Evolutionary conservation across 2,797 vertebrate genomes (phyloP).

Genomic region (Emydoidea blandingii): DNA sequence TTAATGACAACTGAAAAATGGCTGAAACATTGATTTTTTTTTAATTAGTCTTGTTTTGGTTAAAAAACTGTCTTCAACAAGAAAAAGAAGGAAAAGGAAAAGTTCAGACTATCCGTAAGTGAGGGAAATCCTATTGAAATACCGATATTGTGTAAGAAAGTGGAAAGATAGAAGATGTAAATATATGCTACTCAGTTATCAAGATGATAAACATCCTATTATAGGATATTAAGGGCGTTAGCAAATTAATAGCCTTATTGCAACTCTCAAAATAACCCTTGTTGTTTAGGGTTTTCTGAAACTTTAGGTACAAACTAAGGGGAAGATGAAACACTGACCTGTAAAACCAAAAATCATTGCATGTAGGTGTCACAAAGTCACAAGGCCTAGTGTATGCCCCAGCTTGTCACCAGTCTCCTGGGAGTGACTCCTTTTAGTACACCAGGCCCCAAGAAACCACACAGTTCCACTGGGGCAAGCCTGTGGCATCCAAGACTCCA

Average conservation of each 20-base stretch:
- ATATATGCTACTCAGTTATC: background rate
- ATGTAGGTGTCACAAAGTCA: too few relatives aligned
- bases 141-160: background rate
- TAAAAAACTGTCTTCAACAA: background rate
- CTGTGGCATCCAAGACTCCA: too few relatives aligned
- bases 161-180: background rate
- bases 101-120: background rate
- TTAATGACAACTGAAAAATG: background rate
- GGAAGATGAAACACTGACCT: conserved; percentile 1
- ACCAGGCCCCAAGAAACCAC: too few relatives aligned
- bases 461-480: too few relatives aligned
- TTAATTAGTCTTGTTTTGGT: background rate
- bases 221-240: background rate
- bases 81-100: background rate
- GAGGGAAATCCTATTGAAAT: background rate
- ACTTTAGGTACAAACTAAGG: background rate
- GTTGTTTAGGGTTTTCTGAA: background rate
- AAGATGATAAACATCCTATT: background rate
- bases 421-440: too few relatives aligned
- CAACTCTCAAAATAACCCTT: background rate
- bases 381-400: too few relatives aligned
- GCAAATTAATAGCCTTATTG: background rate
- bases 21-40: background rate
- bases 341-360: background rate
- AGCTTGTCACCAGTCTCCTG: too few relatives aligned